Conservation (phyloP, 2,888 invertebrate genomes). For the Drosophila siamana region DNA sequence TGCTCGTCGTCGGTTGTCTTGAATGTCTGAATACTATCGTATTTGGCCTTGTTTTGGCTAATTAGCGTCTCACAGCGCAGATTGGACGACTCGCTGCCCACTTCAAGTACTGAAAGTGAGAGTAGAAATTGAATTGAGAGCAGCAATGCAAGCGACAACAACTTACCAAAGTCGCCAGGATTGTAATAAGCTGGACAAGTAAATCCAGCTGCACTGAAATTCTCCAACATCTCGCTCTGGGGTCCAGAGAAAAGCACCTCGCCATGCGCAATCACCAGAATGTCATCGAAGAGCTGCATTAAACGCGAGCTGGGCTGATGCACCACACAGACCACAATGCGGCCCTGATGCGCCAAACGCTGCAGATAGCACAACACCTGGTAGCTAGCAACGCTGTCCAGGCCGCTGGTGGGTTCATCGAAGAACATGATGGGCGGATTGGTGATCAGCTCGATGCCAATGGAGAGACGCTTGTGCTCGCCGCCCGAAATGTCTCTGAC, state of each 20-base stretch:
- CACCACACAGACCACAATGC: conserved; percentile 94
- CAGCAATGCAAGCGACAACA: neutral
- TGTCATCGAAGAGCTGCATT: conserved; percentile 94
- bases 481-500: conserved; percentile 93
- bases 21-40: conserved; percentile 31
- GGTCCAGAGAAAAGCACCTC: conserved; percentile 92
- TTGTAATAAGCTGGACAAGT: conserved; percentile 95
- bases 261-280: conserved; percentile 92
- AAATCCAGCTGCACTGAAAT: conserved; percentile 89
- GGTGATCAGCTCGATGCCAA: conserved; percentile 94
- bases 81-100: conserved; percentile 85
- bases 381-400: conserved; percentile 92
- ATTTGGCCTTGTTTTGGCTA: conserved; percentile 82
- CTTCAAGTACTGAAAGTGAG: conserved; percentile 86
- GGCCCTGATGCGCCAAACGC: conserved; percentile 91
- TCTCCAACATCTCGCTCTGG: conserved; percentile 90
- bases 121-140: neutral
- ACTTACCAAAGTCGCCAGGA: conserved; percentile 93
- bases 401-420: conserved; percentile 96
- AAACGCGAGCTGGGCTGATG: conserved; percentile 96
- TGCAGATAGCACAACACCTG: conserved; percentile 92
- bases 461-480: conserved; percentile 94
- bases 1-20: conserved; percentile 53
- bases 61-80: conserved; percentile 85
- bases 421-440: conserved; percentile 97